phyloP scores from a whole-genome alignment of 2,888 invertebrate genomes.

The Diabrotica balteata region DNA sequence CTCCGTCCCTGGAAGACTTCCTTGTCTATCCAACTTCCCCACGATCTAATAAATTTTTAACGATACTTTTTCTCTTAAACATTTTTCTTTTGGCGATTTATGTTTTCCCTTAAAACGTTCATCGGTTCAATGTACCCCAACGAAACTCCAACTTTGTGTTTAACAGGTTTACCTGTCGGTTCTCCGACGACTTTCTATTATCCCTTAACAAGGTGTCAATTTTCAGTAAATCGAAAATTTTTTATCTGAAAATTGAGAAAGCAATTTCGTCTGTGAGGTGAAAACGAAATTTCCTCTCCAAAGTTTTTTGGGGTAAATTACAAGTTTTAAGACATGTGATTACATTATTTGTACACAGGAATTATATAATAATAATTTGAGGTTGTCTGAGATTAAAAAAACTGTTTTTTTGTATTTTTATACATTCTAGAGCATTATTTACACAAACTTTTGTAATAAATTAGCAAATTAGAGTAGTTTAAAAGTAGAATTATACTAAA shows the following conservation, averaged over 20 bases:
- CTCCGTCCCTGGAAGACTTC: no score
- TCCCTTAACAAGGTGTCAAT: conserved; percentile 19
- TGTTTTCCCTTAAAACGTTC: conserved; percentile 11
- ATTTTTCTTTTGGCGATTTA: conserved; percentile 13
- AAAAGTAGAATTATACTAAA: no score
- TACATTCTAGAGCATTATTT: no score
- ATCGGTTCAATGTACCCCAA: conserved; percentile 14
- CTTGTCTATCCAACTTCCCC: neutral
- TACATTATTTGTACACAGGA: no score
- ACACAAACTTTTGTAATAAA: no score
- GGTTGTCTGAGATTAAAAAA: no score
- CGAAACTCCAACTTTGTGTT: conserved; percentile 12
- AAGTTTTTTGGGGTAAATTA: conserved; percentile 1
- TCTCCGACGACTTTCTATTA: conserved; percentile 11
- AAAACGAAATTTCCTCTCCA: neutral
- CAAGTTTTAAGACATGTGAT: no score
- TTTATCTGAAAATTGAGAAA: conserved; percentile 7
- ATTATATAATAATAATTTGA: no score
- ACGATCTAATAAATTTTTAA: conserved; percentile 24
- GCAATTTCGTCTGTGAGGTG: neutral
- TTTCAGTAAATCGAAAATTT: conserved; percentile 20
- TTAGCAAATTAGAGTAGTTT: no score
- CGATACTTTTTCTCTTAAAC: conserved; percentile 11
- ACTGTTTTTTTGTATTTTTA: no score
- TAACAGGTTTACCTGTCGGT: conserved; percentile 22